phyloP scores from a whole-genome alignment of 2,113 vertebrate species.

The Crotalus tigris region DNA sequence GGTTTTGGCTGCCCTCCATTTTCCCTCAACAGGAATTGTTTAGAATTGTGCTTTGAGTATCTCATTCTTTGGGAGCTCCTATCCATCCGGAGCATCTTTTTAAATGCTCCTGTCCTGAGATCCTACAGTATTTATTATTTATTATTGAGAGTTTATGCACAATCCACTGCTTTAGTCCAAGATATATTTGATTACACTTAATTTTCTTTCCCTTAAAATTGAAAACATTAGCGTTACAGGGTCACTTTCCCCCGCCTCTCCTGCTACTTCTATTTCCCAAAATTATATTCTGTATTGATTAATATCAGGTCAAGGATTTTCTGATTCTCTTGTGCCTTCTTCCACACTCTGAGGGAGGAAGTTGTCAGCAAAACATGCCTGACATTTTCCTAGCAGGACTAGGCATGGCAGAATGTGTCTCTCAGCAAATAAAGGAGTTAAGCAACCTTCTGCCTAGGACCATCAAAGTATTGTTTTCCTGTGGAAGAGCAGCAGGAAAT shows the following conservation, averaged over 20 bases:
- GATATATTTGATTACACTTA: background rate
- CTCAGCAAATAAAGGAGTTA: background rate
- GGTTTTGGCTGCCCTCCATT: background rate
- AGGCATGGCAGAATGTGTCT: background rate
- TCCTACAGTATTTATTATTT: background rate
- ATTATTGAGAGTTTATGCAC: background rate
- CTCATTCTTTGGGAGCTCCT: background rate
- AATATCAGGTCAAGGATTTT: background rate
- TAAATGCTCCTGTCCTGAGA: background rate
- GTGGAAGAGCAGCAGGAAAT: background rate
- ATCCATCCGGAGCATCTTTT: background rate
- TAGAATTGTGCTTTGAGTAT: background rate
- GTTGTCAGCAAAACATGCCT: background rate
- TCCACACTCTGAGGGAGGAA: background rate
- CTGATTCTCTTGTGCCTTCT: background rate
- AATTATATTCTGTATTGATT: background rate
- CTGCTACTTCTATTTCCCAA: background rate
- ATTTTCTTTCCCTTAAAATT: background rate
- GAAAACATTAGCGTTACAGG: background rate
- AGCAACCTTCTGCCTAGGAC: background rate
- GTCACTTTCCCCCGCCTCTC: background rate
- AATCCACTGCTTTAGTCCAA: background rate
- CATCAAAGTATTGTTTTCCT: background rate
- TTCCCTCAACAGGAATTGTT: background rate
- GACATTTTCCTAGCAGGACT: background rate